Conservation (phyloP, 2,888 invertebrate genomes). For the Priapulus caudatus region DNA sequence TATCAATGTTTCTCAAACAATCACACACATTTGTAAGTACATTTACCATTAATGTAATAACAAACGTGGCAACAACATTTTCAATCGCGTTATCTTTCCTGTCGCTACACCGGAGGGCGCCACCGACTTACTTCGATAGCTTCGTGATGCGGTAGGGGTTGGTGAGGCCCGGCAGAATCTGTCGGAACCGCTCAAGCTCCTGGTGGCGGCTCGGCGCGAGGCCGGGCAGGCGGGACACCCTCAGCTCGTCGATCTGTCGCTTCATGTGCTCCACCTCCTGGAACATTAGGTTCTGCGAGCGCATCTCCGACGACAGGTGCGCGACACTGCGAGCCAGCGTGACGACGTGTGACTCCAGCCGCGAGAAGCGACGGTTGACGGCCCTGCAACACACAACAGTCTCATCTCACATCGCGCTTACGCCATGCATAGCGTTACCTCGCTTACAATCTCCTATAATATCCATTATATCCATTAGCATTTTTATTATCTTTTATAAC, state of each 20-base stretch:
- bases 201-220: slow-evolving; percentile 14
- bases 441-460: too few species aligned
- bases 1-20: too few species aligned
- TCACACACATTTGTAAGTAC: too few species aligned
- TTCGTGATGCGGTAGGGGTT: slow-evolving; percentile 76
- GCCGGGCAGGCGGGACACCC: slow-evolving; percentile 30
- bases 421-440: too few species aligned
- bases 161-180: slow-evolving; percentile 48
- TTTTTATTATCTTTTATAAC: too few species aligned
- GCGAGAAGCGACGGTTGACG: slow-evolving; percentile 72
- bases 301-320: slow-evolving; percentile 78
- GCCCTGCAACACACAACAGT: slow-evolving; percentile 45
- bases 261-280: slow-evolving; percentile 75
- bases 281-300: slow-evolving; percentile 73
- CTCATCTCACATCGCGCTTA: too few species aligned
- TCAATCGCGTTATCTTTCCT: too few species aligned
- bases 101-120: too few species aligned
- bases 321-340: slow-evolving; percentile 79
- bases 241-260: slow-evolving; percentile 62
- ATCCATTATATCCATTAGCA: too few species aligned
- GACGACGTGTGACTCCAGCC: slow-evolving; percentile 78
- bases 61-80: too few species aligned
- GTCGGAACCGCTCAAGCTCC: slow-evolving; percentile 34
- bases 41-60: too few species aligned
- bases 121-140: slow-evolving; percentile 53